Conservation (phyloP, 2,797 vertebrate genomes). For the Sebastes oblongus region DNA sequence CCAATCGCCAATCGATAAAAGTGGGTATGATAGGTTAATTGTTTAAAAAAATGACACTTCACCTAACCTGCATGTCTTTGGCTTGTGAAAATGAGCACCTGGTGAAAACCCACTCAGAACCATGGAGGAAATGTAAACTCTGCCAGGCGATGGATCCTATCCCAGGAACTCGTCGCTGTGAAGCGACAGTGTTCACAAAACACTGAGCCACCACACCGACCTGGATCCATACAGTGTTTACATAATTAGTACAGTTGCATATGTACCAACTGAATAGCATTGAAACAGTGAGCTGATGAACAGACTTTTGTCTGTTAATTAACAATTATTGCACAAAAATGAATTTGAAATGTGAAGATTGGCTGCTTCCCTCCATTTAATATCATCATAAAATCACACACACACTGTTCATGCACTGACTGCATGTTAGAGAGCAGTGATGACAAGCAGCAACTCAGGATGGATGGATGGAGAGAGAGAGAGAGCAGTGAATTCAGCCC, state of each 20-base stretch:
- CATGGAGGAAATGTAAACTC: no score
- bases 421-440: not conserved
- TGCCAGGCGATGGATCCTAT: no score
- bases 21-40: no score
- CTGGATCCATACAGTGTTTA: not conserved
- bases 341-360: not conserved
- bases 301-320: not conserved
- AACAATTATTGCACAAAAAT: not conserved
- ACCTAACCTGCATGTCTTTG: no score
- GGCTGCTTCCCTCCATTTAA: not conserved
- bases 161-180: no score
- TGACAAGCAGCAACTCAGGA: slow-evolving; percentile 12
- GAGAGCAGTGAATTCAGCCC: slow-evolving; percentile 27
- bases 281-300: not conserved
- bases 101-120: no score
- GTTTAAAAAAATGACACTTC: no score
- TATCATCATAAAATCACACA: not conserved
- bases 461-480: slow-evolving; percentile 1
- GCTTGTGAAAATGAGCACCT: no score
- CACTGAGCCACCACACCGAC: no score
- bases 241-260: not conserved
- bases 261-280: not conserved
- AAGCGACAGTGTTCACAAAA: no score
- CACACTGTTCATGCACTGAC: not conserved
- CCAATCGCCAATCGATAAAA: no score